Conservation (phyloP, 1,140 invertebrate species). For the Neodiprion pinetum region DNA sequence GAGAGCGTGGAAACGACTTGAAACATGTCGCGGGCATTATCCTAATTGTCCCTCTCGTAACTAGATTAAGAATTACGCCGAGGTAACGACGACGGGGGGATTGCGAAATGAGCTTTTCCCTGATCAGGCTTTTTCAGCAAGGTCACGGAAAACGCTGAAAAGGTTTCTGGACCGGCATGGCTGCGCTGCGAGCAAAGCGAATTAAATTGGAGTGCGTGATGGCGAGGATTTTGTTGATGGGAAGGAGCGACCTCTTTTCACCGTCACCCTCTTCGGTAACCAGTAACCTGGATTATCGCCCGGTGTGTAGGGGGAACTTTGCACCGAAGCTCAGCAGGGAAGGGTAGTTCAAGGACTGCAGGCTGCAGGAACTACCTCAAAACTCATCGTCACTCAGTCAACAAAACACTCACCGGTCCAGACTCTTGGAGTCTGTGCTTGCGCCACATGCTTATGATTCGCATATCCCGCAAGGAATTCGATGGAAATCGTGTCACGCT, state of each 20-base stretch:
- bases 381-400: neutral
- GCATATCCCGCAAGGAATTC: too few relatives aligned
- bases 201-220: slow-evolving; percentile 1
- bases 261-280: neutral
- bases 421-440: too few relatives aligned
- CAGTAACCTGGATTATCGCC: neutral
- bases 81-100: neutral
- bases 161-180: neutral
- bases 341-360: neutral
- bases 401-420: too few relatives aligned
- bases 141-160: neutral
- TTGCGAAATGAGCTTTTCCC: neutral
- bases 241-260: neutral
- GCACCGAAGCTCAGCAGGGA: neutral
- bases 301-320: neutral
- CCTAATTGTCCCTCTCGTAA: neutral
- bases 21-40: too few relatives aligned
- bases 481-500: too few relatives aligned
- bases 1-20: too few relatives aligned
- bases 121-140: neutral
- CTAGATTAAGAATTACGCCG: neutral
- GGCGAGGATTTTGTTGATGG: neutral
- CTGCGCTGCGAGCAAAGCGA: neutral
- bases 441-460: too few relatives aligned
- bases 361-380: neutral